Evolutionary conservation across 2,113 vertebrate species (phyloP).

Genomic region (Galbula dea): DNA sequence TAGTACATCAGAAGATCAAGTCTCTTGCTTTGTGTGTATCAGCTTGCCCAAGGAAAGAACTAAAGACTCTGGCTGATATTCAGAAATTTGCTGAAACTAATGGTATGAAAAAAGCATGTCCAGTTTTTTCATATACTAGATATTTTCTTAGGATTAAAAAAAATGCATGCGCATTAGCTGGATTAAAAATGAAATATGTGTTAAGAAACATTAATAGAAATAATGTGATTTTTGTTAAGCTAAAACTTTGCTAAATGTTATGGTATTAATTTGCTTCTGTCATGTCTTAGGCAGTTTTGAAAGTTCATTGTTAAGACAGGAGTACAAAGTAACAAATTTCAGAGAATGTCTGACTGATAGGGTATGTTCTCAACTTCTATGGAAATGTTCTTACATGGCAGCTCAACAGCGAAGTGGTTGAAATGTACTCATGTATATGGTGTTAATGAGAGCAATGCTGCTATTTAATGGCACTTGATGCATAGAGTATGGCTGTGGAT

Average conservation of each 20-base stretch:
- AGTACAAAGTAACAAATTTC: background rate
- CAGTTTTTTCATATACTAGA: background rate
- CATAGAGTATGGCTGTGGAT: background rate
- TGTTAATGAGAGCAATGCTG: background rate
- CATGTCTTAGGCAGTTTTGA: background rate
- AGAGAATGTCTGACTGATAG: background rate
- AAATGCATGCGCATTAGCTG: background rate
- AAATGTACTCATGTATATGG: background rate
- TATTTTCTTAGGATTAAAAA: background rate
- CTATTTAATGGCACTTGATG: background rate
- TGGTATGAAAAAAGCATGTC: constrained; percentile 75
- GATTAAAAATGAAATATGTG: background rate
- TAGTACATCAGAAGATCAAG: constrained; percentile 89
- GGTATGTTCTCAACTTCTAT: background rate
- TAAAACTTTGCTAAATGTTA: background rate
- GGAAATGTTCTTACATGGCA: background rate
- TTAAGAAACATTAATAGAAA: background rate
- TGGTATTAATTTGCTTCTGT: background rate
- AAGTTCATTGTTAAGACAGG: background rate
- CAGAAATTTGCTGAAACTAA: constrained; percentile 90
- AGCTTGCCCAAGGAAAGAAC: constrained; percentile 84
- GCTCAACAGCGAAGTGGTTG: background rate
- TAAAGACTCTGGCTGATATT: constrained; percentile 87
- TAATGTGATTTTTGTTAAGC: background rate
- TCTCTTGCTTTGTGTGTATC: constrained; percentile 93